Percentiles rank a stretch among this genome's conserved stretches.
Conservation (phyloP, 2,888 invertebrate species). For the Caenorhabditis doughertyi region DNA sequence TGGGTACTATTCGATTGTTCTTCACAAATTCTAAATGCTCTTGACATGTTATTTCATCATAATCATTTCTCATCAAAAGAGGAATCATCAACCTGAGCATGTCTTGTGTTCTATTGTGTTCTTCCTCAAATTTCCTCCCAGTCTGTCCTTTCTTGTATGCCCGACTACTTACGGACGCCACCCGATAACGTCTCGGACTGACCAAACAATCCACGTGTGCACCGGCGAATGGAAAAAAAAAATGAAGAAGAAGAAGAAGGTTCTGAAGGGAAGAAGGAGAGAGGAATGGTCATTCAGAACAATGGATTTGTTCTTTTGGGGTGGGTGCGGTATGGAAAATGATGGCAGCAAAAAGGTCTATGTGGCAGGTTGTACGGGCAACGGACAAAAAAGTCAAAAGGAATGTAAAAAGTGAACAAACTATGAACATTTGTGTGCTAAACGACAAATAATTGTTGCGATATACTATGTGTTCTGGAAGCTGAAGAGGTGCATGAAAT, state of each 20-base stretch:
- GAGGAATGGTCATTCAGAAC: constrained; percentile 30
- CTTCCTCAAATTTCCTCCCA: constrained; percentile 31
- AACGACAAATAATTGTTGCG: not conserved
- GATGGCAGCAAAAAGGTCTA: constrained; percentile 31
- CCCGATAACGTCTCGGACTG: constrained; percentile 20
- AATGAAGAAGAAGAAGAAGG: not conserved
- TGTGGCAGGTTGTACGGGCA: not conserved
- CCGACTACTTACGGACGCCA: constrained; percentile 37
- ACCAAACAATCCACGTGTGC: constrained; percentile 57
- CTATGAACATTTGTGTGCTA: constrained; percentile 23
- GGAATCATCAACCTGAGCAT: constrained; percentile 14
- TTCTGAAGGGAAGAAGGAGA: too few relatives aligned
- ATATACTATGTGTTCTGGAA: not conserved
- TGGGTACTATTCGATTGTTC: not conserved
- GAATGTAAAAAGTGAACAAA: constrained; percentile 29
- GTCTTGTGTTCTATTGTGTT: constrained; percentile 31
- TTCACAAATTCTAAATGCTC: not conserved
- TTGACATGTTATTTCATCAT: constrained; percentile 16
- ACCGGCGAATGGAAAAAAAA: constrained; percentile 6
- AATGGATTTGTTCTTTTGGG: constrained; percentile 35
- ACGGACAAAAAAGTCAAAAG: constrained; percentile 22
- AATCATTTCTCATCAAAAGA: constrained; percentile 16
- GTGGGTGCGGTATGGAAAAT: constrained; percentile 25
- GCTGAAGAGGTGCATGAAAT: not conserved
- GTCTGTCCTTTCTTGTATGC: constrained; percentile 45